phyloP scores from a whole-genome alignment of 2,888 invertebrate species.

The Stenotaenia linearis region DNA sequence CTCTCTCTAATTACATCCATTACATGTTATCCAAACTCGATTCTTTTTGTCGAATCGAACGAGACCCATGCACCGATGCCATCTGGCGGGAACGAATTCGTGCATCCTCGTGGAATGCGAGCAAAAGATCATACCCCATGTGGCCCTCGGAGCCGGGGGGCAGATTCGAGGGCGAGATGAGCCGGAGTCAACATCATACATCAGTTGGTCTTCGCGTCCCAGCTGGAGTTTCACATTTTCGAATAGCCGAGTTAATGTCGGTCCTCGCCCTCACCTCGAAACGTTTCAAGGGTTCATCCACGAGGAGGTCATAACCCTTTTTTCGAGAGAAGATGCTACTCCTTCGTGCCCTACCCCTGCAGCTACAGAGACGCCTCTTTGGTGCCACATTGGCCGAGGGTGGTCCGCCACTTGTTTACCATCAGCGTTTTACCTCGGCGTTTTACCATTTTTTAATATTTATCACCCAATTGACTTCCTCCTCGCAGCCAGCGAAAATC shows the following conservation, averaged over 20 bases:
- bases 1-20: slow-evolving; percentile 17
- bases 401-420: slow-evolving; percentile 17
- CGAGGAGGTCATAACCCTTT: slow-evolving; percentile 24
- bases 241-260: slow-evolving; percentile 18
- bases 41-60: too few species aligned
- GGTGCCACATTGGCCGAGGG: slow-evolving; percentile 11
- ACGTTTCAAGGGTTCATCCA: slow-evolving; percentile 9
- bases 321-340: not conserved
- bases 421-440: not conserved
- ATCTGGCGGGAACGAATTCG: not conserved
- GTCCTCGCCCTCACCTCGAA: slow-evolving; percentile 11
- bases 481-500: not conserved
- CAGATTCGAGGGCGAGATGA: not conserved
- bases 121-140: not conserved
- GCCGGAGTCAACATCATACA: slow-evolving; percentile 12
- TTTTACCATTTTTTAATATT: slow-evolving; percentile 4
- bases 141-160: too few species aligned
- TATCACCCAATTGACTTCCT: slow-evolving; percentile 24
- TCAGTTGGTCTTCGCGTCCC: slow-evolving; percentile 16
- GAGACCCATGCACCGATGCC: too few species aligned
- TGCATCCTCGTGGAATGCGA: not conserved
- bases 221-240: slow-evolving; percentile 4
- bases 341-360: slow-evolving; percentile 15
- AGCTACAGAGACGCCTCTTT: slow-evolving; percentile 7
- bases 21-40: slow-evolving; percentile 13